Base-by-base conservation (phyloP, 2,113 vertebrate species). In the Psephotus haematonotus region DNA sequence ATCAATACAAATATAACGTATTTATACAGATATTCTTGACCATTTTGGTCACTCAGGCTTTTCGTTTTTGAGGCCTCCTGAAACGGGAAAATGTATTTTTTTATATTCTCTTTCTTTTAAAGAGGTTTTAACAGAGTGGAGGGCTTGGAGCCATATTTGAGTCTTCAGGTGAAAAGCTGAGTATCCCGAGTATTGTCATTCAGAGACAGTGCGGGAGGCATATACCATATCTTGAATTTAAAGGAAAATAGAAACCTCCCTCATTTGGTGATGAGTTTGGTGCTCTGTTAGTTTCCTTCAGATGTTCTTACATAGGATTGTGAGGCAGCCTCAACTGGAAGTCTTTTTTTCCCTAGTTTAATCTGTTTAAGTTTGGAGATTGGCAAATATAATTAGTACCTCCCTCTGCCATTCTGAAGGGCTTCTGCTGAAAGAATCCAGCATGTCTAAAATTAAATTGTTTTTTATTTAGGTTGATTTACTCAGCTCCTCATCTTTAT, bases 401-500 rank as follows among this genome's bases (percentile, higher is more conserved):
- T 92, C 55, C 29, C 23, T 80, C 41, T 92, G 50, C 27, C 6
- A 10, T 91, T 93, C 65, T 52, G 60, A 55, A 86, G 39, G 82
- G 41, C 43, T 83, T 71, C 76, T 76, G 11, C 68, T 71, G 60
- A 33, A 83, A 62, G 37, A 7, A 4, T 67, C 90, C 27, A 57
- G 13, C 43, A 12, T 11, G 0, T 71, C 79, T 93, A 41, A 88
- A 88, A 82, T 37, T 23, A 92, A 9, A 17, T 25, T 74, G 43
- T 16, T 81, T 95, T 96, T 93, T 92, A 43, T 95, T 92, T 82
- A 77, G 49, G 18, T 69, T 94, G 68, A 39, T 86, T 92, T 86
- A 91, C 47, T 93, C 41, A 35, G 64, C 37, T 70, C 46, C 41
- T 86, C 37, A 37, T n/a, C 64, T 81, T 63, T 86, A 60, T 70